A percentile compares a stretch with the other conserved stretches of the same genome.
These are phyloP conservation scores for Chionomys nivalis DNA, from an alignment of 2,113 vertebrate genomes.

Conservation along the genomic window DNA sequence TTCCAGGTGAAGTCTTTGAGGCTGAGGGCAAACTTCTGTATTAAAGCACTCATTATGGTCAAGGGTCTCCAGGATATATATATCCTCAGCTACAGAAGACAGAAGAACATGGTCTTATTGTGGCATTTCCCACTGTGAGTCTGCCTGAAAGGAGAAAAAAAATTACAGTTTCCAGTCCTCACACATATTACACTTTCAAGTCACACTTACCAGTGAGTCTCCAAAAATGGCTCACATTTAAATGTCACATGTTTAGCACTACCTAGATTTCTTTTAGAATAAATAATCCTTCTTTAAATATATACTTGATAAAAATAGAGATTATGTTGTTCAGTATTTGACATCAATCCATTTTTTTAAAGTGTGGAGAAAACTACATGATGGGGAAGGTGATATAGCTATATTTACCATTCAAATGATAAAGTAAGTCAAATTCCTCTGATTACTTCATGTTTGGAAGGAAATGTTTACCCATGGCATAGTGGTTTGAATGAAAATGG, in stretches of 20 bases:
- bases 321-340: not conserved
- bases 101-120: not conserved
- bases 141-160: not conserved
- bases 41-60: rapidly evolving
- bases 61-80: not conserved
- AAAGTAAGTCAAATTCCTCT: not conserved
- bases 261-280: constrained; percentile 29
- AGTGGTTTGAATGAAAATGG: not conserved
- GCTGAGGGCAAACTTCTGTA: not conserved
- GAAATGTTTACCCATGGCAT: not conserved
- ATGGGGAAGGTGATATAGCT: not conserved
- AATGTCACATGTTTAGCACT: not conserved
- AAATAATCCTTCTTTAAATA: constrained; percentile 13
- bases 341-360: not conserved
- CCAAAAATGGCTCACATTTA: constrained; percentile 44
- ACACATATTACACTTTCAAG: constrained; percentile 45
- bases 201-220: not conserved
- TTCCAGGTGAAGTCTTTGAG: not conserved
- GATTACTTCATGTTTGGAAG: constrained; percentile 11
- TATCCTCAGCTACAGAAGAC: not conserved
- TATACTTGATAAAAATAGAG: not conserved
- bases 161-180: not conserved
- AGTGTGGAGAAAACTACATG: not conserved
- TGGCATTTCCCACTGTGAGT: not conserved
- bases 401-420: not conserved